A percentile compares a stretch with the other conserved stretches of the same genome.
phyloP scores from a whole-genome alignment of 2,888 invertebrate genomes.

The Mesodorylaimus sp. region DNA sequence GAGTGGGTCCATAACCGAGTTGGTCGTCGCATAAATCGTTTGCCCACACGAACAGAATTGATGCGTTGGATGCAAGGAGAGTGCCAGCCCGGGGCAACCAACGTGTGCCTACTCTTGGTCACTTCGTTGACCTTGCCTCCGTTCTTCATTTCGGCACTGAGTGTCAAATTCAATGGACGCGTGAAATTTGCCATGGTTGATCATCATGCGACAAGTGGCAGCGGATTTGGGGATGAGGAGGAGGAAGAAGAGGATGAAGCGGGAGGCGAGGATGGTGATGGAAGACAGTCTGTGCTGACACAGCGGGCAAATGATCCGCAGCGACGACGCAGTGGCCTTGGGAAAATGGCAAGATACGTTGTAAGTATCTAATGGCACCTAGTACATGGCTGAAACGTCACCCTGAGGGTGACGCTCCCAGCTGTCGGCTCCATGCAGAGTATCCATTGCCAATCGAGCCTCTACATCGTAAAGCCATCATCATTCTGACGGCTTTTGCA shows the following conservation, averaged over 20 bases:
- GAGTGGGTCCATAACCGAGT: constrained; percentile 5
- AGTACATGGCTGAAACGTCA: no score
- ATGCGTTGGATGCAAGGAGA: neutral
- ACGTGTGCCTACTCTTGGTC: constrained; percentile 33
- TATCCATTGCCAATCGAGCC: no score
- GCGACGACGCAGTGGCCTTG: no score
- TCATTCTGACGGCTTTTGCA: no score
- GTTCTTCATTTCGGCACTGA: constrained; percentile 38
- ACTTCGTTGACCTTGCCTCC: constrained; percentile 35
- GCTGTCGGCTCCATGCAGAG: no score
- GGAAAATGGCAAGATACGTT: no score
- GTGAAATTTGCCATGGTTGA: constrained; percentile 34
- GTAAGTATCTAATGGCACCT: no score
- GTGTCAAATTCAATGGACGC: constrained; percentile 39
- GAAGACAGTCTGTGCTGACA: neutral
- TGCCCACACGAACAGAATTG: neutral
- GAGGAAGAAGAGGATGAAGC: neutral
- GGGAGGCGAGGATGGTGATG: neutral
- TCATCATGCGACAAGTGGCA: neutral
- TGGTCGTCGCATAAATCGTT: neutral
- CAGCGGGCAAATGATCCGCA: neutral
- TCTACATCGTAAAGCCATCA: no score
- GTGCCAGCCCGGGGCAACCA: neutral
- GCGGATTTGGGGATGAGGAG: no score
- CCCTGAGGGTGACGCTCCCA: no score